phyloP scores from a whole-genome alignment of 2,888 invertebrate genomes.

The Meliscaeva auricollis region DNA sequence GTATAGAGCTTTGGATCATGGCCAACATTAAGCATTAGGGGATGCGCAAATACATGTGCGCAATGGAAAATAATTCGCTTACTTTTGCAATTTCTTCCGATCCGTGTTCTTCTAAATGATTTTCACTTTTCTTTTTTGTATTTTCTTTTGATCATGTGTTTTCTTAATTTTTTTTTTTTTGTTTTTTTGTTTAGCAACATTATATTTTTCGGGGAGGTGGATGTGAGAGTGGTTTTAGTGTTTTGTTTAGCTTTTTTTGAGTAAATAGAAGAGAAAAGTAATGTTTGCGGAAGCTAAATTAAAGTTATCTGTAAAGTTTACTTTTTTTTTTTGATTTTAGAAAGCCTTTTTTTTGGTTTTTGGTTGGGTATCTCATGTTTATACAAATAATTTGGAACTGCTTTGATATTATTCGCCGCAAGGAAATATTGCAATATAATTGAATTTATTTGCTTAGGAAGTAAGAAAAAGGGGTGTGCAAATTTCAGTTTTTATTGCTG shows the following conservation, averaged over 20 bases:
- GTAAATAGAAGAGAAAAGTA: slow-evolving; percentile 52
- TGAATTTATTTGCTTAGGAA: slow-evolving; percentile 28
- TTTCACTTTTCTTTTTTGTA: slow-evolving; percentile 49
- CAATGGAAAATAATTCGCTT: slow-evolving; percentile 67
- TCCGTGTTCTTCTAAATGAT: slow-evolving; percentile 2
- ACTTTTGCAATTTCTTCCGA: slow-evolving; percentile 64
- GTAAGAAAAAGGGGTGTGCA: neutral
- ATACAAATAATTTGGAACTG: neutral
- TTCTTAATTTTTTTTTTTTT: neutral
- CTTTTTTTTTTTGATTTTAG: slow-evolving; percentile 35
- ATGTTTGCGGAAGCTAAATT: slow-evolving; percentile 70
- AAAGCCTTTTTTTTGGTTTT: neutral
- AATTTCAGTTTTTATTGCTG: slow-evolving; percentile 1
- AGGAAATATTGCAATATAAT: slow-evolving; percentile 13
- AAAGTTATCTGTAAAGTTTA: slow-evolving; percentile 51
- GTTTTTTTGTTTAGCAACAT: slow-evolving; percentile 30
- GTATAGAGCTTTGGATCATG: slow-evolving; percentile 93
- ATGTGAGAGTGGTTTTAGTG: slow-evolving; percentile 12
- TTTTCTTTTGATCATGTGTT: slow-evolving; percentile 50
- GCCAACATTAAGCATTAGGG: slow-evolving; percentile 86
- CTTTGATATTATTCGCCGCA: slow-evolving; percentile 25
- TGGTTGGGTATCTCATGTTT: neutral
- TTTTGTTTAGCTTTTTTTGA: slow-evolving; percentile 22
- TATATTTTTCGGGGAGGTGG: slow-evolving; percentile 8
- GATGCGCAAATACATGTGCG: slow-evolving; percentile 80